Evolutionary conservation across 2,888 invertebrate species (phyloP).

Genomic region (Epinotia brunnichana): DNA sequence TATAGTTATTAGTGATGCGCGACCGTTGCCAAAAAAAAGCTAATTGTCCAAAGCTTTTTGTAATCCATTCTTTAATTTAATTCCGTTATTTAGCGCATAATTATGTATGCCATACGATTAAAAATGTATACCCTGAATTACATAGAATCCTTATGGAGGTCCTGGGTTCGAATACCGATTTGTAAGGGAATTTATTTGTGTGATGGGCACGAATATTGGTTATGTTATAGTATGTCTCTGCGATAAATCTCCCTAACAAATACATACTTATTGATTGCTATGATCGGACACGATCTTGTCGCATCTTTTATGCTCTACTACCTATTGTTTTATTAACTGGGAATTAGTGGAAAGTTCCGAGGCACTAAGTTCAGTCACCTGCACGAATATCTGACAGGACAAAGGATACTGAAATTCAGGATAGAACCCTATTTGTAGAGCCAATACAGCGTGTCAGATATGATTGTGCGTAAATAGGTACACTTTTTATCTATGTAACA

Average conservation of each 20-base stretch:
- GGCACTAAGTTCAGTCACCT: too few species aligned
- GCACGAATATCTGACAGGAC: too few species aligned
- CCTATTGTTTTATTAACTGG: neutral
- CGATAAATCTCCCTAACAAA: neutral
- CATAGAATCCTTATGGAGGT: too few species aligned
- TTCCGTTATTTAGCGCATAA: neutral
- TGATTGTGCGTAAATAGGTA: neutral
- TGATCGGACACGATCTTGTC: neutral
- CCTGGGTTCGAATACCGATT: too few species aligned
- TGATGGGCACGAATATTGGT: too few species aligned
- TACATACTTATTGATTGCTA: neutral
- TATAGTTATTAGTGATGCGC: neutral
- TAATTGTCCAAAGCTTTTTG: neutral
- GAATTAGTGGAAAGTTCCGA: neutral
- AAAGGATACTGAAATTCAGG: neutral
- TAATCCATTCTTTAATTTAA: neutral
- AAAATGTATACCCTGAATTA: too few species aligned
- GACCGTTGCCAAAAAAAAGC: neutral
- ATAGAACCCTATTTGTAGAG: neutral
- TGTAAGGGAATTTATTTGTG: too few species aligned
- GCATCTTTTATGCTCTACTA: neutral
- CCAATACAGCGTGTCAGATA: neutral
- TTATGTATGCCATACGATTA: too few species aligned
- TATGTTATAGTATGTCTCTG: too few species aligned
- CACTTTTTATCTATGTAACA: neutral